Evolutionary conservation across 2,113 vertebrate genomes (phyloP).

Genomic region (Colaptes auratus): DNA sequence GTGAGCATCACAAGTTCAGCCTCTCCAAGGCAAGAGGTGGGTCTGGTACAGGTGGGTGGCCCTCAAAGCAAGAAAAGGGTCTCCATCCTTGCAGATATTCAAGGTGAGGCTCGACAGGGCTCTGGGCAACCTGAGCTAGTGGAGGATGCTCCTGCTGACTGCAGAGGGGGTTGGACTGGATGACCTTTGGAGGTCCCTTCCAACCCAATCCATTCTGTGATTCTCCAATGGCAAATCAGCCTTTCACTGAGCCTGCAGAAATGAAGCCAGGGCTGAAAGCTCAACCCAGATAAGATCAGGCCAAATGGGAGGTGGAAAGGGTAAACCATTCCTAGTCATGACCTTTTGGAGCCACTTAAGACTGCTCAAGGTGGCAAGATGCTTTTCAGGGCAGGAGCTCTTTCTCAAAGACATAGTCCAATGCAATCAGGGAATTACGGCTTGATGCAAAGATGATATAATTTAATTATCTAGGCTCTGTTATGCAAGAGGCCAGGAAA

Average conservation of each 20-base stretch:
- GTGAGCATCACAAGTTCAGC: not conserved
- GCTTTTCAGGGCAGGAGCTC: not conserved
- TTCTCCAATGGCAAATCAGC: not conserved
- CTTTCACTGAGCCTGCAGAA: not conserved
- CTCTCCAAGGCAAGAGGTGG: not conserved
- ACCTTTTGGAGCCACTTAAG: not conserved
- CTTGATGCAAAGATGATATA: conserved; percentile 37
- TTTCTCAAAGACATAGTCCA: not conserved
- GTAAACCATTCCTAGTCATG: not conserved
- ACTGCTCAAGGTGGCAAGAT: not conserved
- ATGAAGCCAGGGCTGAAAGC: not conserved
- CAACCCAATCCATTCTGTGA: no score
- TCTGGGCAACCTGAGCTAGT: no score
- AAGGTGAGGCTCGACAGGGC: no score
- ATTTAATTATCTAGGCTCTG: conserved; percentile 25
- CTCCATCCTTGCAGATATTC: no score
- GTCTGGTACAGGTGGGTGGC: not conserved
- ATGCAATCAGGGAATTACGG: conserved; percentile 18
- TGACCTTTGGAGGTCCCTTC: no score
- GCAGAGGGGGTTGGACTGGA: no score
- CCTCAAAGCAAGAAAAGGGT: not conserved
- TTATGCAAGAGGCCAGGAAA: conserved; percentile 27
- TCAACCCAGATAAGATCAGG: not conserved
- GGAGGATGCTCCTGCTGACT: no score
- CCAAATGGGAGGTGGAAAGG: not conserved